A percentile compares a stretch with the other conserved stretches of the same genome.
These are phyloP conservation scores for Excalfactoria chinensis DNA, from an alignment of 2,113 vertebrate genomes.

Conservation along the genomic window DNA sequence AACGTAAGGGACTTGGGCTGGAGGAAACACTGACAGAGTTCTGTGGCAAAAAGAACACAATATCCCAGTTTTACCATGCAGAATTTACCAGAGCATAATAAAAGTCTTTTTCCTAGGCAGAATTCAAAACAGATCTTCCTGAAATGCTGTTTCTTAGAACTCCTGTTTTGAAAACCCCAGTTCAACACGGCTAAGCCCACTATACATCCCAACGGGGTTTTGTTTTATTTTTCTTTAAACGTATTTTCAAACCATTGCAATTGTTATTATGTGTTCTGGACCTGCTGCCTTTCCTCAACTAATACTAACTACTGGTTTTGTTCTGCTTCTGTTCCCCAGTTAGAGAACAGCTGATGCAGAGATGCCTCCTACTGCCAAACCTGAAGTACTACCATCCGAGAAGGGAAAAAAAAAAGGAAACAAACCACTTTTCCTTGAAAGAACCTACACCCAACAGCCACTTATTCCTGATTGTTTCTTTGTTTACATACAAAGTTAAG, in stretches of 20 bases:
- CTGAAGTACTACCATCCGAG: conserved; percentile 21
- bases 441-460: rapidly evolving
- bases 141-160: background rate
- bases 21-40: background rate
- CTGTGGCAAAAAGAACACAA: background rate
- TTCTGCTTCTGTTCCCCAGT: background rate
- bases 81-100: background rate
- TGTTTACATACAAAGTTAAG: background rate
- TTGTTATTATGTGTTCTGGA: background rate
- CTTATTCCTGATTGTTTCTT: background rate
- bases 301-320: background rate
- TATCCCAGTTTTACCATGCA: background rate
- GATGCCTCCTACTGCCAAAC: conserved; percentile 70
- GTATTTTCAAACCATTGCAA: background rate
- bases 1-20: background rate
- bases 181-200: background rate
- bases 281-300: background rate
- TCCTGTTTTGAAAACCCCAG: background rate
- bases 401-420: background rate
- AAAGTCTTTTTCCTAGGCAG: background rate
- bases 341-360: background rate
- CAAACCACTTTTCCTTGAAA: background rate
- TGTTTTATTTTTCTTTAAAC: background rate
- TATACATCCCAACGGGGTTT: background rate
- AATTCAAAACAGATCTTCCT: background rate